Base-by-base conservation (phyloP, 2,797 vertebrate species). In the Anomalospiza imberbis region DNA sequence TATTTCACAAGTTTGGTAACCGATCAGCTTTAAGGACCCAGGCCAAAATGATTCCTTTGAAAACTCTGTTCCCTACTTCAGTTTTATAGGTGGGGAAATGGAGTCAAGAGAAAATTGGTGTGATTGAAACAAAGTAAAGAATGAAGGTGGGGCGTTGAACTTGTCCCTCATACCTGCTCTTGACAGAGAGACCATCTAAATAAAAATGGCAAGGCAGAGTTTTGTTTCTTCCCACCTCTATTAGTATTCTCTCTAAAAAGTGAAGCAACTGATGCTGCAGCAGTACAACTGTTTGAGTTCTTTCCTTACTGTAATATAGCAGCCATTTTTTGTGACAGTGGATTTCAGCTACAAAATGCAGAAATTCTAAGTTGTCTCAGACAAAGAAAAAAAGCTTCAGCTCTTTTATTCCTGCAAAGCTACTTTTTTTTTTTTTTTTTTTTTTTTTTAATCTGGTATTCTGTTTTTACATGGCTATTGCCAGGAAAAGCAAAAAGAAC, bases 401-500 rank as follows among this genome's bases (percentile, higher is more conserved):
- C 25, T 74, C 57, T 70, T 82, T 74, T 32, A 16, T 74, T 88
- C 82, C 78, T 89, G n/a, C 58, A 88, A 80, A 91, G 68, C 51
- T 68, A 40, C n/a, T 17, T 83, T 70, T 84, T 83, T 45, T 16
- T 45, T 16, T 17, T 31, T 2, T 83, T 70, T 84, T 83, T 17
- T 83, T 70, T 84, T 83, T 45, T 16, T 17, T 31, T 2, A 6
- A 80, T 78, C 68, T 73, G 32, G 51, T 68, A 31, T 89, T 84
- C 81, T 2, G 2, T 75, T 92, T 88, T 88, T 34, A 88, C 17
- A 19, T 9, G 1, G 24, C 50, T 74, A 60, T 48, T 94, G 67
- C 75, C 87, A 93, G 84, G 36, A 95, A 94, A 95, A 90, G 48
- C 50, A 85, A 71, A 86, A 84, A 72, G 31, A 74, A 47, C 40